Conservation (phyloP, 2,113 vertebrate genomes). For the Pelvicachromis taeniatus region DNA sequence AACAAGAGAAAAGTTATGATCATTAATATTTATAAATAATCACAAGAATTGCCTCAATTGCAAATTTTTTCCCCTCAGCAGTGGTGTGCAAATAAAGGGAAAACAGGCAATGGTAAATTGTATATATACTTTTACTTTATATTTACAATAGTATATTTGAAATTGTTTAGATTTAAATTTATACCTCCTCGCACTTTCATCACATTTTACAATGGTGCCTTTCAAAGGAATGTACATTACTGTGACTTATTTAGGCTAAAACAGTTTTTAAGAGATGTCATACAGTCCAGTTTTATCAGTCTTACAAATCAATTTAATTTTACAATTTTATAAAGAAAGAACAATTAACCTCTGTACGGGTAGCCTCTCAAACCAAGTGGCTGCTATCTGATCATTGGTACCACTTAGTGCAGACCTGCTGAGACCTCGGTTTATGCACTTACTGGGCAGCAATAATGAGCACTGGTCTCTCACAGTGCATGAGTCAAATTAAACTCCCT, state of each 20-base stretch:
- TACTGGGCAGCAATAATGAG: slow-evolving; percentile 66
- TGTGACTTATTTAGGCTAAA: neutral
- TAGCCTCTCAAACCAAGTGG: slow-evolving; percentile 6
- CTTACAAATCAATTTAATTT: neutral
- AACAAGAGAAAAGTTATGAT: neutral
- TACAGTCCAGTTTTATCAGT: neutral
- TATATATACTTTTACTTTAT: no score
- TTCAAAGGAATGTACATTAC: neutral
- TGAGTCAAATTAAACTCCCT: slow-evolving; percentile 70
- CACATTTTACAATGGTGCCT: neutral
- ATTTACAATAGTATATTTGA: neutral
- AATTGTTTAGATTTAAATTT: neutral
- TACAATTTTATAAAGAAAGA: slow-evolving; percentile 20
- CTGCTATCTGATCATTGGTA: slow-evolving; percentile 63
- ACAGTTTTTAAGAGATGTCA: neutral
- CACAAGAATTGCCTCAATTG: neutral
- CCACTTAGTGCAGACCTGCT: slow-evolving; percentile 59
- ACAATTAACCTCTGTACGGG: slow-evolving; percentile 49
- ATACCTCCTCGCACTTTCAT: neutral
- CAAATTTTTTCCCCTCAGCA: neutral
- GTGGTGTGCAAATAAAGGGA: neutral
- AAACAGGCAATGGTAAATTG: neutral
- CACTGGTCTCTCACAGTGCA: slow-evolving; percentile 49
- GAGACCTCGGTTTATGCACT: slow-evolving; percentile 66
- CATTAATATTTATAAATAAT: neutral